Evolutionary conservation across 2,888 invertebrate species (phyloP).

Genomic region (Selenia dentaria): DNA sequence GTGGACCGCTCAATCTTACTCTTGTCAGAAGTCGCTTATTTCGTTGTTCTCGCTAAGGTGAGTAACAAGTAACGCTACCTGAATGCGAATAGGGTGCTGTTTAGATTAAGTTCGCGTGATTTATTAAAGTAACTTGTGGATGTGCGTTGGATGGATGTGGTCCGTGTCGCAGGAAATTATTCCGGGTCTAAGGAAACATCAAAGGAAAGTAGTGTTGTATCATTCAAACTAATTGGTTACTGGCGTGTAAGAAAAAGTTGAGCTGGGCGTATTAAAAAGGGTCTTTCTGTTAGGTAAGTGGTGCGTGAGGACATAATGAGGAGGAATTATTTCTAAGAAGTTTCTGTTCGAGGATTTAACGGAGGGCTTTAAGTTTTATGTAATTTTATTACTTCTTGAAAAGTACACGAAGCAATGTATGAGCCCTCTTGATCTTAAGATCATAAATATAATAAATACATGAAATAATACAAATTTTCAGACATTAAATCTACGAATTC

Average conservation of each 20-base stretch:
- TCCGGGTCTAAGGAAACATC: constrained; percentile 28
- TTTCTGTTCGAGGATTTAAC: too few species aligned
- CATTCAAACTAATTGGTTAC: constrained; percentile 29
- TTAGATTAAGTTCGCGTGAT: constrained; percentile 34
- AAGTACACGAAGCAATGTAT: too few species aligned
- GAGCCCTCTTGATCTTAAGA: too few species aligned
- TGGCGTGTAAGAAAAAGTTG: constrained; percentile 16
- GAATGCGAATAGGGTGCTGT: constrained; percentile 35
- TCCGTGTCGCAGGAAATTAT: constrained; percentile 33
- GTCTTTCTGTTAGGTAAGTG: constrained; percentile 10
- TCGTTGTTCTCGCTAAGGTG: constrained; percentile 35
- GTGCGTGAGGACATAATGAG: constrained; percentile 1
- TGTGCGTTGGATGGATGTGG: constrained; percentile 26
- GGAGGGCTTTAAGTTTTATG: too few species aligned
- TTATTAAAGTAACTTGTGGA: constrained; percentile 27
- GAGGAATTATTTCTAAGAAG: too few species aligned
- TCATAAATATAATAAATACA: too few species aligned
- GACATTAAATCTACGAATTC: too few species aligned
- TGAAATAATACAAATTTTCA: too few species aligned
- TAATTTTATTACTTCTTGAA: too few species aligned
- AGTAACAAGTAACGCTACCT: constrained; percentile 26
- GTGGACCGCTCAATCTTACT: constrained; percentile 55
- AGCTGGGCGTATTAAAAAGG: constrained; percentile 12
- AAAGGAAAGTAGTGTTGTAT: constrained; percentile 27
- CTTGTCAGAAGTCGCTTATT: constrained; percentile 44